These are phyloP conservation scores for Archivesica marissinica DNA, from an alignment of 1,140 invertebrate species.

Conservation along the genomic window DNA sequence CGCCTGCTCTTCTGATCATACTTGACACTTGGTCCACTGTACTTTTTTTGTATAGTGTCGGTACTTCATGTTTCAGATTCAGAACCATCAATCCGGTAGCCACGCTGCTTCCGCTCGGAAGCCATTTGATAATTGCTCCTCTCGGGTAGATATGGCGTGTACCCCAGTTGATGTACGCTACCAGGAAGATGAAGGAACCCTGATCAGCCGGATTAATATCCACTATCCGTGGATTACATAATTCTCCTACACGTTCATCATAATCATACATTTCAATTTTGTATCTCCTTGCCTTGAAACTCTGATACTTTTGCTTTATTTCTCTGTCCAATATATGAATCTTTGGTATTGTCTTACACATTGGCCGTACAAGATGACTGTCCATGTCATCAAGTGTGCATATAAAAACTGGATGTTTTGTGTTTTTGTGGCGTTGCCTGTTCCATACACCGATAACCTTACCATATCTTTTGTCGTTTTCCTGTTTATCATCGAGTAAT, in stretches of 20 bases:
- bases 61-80: conserved; percentile 35
- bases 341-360: conserved; percentile 78
- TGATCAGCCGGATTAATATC: conserved; percentile 23
- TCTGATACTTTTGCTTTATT: conserved; percentile 21
- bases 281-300: conserved; percentile 16
- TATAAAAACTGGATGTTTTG: conserved; percentile 71
- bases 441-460: conserved; percentile 73
- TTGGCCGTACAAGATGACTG: conserved; percentile 74
- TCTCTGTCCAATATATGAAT: conserved; percentile 67
- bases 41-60: neutral
- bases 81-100: conserved; percentile 8
- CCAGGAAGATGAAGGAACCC: conserved; percentile 6
- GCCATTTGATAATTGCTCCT: conserved; percentile 37
- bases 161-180: conserved; percentile 36
- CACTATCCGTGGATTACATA: neutral
- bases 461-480: conserved; percentile 60
- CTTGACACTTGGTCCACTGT: conserved; percentile 9
- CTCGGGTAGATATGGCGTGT: conserved; percentile 35
- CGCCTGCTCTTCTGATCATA: neutral
- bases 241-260: neutral
- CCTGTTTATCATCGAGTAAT: conserved; percentile 62
- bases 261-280: conserved; percentile 62
- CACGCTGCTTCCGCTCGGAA: conserved; percentile 1
- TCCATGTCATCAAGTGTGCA: conserved; percentile 74
- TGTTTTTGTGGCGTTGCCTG: conserved; percentile 51